Conservation (phyloP, 2,888 invertebrate species). For the Orthonevra nobilis region DNA sequence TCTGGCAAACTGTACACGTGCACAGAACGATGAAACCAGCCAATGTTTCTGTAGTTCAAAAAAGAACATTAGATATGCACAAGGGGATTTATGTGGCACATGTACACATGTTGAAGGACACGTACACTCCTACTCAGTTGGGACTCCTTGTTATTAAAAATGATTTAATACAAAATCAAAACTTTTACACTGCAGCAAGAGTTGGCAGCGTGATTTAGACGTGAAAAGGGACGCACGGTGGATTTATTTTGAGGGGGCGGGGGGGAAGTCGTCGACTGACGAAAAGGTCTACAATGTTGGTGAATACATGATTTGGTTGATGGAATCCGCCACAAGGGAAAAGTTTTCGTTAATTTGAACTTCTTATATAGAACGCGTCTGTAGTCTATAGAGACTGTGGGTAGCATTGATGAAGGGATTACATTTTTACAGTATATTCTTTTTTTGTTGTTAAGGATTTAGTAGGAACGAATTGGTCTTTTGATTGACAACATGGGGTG, state of each 20-base stretch:
- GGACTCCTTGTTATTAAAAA: conserved; percentile 59
- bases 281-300: conserved; percentile 13
- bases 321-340: conserved; percentile 54
- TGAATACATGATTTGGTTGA: conserved; percentile 56
- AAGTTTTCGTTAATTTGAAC: conserved; percentile 61
- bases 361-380: conserved; percentile 22
- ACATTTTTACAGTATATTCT: conserved; percentile 43
- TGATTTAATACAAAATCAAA: conserved; percentile 67
- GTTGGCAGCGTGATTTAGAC: background rate
- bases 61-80: conserved; percentile 46
- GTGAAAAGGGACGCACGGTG: background rate
- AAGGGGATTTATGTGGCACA: conserved; percentile 52
- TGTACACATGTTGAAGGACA: conserved; percentile 54
- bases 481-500: conserved; percentile 33
- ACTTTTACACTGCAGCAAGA: conserved; percentile 35
- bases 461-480: conserved; percentile 47
- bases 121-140: conserved; percentile 7
- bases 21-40: too few species aligned
- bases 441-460: conserved; percentile 25
- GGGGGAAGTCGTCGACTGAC: too few species aligned
- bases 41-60: conserved; percentile 3
- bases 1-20: conserved; percentile 5
- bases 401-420: conserved; percentile 26
- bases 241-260: background rate
- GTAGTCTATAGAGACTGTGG: background rate